Percentiles rank a stretch among this genome's conserved stretches.
These are phyloP conservation scores for Hydropotes inermis DNA, from an alignment of 2,113 vertebrate genomes.

Conservation along the genomic window DNA sequence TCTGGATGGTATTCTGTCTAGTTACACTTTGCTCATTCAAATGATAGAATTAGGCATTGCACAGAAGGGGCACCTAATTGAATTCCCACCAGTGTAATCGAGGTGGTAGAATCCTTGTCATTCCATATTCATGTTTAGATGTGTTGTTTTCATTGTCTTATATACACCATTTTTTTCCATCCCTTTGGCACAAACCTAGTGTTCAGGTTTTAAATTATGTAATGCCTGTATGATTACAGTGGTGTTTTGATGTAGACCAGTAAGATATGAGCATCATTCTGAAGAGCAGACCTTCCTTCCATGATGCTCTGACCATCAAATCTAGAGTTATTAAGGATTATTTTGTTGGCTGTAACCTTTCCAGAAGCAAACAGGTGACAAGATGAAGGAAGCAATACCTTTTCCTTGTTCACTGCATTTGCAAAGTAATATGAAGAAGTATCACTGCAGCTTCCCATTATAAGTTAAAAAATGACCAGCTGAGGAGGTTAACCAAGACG, in stretches of 20 bases:
- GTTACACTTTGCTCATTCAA: neutral
- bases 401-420: neutral
- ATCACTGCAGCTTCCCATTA: neutral
- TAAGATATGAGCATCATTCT: neutral
- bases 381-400: neutral
- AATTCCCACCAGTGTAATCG: neutral
- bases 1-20: neutral
- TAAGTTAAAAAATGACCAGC: neutral
- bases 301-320: neutral
- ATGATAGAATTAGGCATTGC: neutral
- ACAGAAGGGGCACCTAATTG: neutral
- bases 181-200: neutral
- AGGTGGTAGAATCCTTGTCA: neutral
- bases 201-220: conserved; percentile 24
- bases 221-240: neutral
- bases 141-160: neutral
- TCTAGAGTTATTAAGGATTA: neutral
- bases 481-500: neutral
- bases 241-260: neutral
- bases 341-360: neutral
- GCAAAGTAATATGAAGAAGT: neutral
- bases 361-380: neutral
- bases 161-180: neutral
- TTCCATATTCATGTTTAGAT: neutral
- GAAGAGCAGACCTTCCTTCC: neutral